Conservation (phyloP, 53 echinoderm and acorn worm genomes). For the Actinopyga echinites region DNA sequence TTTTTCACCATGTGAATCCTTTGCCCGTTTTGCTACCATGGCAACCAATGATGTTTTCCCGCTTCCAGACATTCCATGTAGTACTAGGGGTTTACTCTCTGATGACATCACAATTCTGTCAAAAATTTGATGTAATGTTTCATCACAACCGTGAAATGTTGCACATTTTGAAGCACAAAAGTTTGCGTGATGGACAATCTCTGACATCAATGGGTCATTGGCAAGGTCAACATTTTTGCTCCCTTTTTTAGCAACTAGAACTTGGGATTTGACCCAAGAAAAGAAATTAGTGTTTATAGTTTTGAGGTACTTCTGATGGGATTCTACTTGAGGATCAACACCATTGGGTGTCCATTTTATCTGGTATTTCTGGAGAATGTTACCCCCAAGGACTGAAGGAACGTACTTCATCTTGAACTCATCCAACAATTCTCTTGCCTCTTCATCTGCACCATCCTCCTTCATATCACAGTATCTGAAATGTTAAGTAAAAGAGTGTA, state of each 20-base stretch:
- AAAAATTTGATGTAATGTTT: constrained; percentile 67
- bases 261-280: constrained; percentile 45
- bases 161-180: constrained; percentile 84
- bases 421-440: constrained; percentile 41
- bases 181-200: constrained; percentile 80
- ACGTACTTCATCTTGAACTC: constrained; percentile 53
- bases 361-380: constrained; percentile 45
- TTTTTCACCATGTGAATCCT: constrained; percentile 47
- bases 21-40: constrained; percentile 75
- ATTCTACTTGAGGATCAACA: constrained; percentile 31
- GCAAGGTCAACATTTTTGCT: constrained; percentile 53
- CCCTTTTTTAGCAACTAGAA: constrained; percentile 33
- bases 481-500: neutral
- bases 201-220: constrained; percentile 71
- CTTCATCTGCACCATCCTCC: constrained; percentile 2
- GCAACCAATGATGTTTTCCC: constrained; percentile 98
- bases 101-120: constrained; percentile 35
- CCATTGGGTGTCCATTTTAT: constrained; percentile 59
- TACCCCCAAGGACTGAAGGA: constrained; percentile 17
- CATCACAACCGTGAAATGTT: constrained; percentile 84
- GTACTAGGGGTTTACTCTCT: constrained; percentile 49
- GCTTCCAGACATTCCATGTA: constrained; percentile 85
- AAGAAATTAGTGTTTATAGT: constrained; percentile 39
- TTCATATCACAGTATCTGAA: constrained; percentile 47
- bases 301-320: constrained; percentile 53